These are phyloP conservation scores for Zosterops borbonicus DNA, from an alignment of 2,113 vertebrate species.

Conservation along the genomic window DNA sequence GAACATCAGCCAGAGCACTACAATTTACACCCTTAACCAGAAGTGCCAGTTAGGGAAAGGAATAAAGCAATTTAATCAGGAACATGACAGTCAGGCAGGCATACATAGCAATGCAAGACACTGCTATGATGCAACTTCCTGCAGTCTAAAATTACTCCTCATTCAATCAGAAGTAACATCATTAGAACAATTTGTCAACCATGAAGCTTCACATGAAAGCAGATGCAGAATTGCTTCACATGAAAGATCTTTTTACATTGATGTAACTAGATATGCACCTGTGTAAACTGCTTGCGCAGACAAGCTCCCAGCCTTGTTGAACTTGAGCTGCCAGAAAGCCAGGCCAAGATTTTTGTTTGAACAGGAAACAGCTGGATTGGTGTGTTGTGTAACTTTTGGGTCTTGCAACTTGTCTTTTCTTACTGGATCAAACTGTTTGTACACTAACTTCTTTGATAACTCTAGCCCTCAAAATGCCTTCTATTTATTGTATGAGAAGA, in stretches of 20 bases:
- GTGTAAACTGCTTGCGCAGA: constrained; percentile 68
- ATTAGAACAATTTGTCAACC: constrained; percentile 48
- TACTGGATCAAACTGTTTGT: neutral
- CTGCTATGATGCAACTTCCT: neutral
- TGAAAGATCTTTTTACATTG: constrained; percentile 59
- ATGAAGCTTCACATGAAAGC: constrained; percentile 24
- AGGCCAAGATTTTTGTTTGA: constrained; percentile 59
- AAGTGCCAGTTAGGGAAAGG: neutral
- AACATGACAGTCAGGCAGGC: neutral
- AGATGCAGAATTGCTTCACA: constrained; percentile 46
- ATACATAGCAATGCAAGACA: neutral
- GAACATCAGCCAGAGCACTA: neutral
- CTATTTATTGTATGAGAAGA: neutral
- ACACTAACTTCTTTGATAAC: neutral
- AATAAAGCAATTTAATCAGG: neutral
- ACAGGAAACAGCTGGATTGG: constrained; percentile 58
- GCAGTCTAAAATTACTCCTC: neutral
- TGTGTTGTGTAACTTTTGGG: constrained; percentile 31
- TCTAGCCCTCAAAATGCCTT: neutral
- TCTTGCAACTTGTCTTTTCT: neutral
- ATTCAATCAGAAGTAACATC: neutral
- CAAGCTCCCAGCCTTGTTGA: constrained; percentile 48
- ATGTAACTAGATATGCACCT: constrained; percentile 62
- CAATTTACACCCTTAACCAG: neutral
- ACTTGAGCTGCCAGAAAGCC: constrained; percentile 48